Base-by-base conservation (phyloP, 1,140 invertebrate genomes). In the Drosophila repleta region DNA sequence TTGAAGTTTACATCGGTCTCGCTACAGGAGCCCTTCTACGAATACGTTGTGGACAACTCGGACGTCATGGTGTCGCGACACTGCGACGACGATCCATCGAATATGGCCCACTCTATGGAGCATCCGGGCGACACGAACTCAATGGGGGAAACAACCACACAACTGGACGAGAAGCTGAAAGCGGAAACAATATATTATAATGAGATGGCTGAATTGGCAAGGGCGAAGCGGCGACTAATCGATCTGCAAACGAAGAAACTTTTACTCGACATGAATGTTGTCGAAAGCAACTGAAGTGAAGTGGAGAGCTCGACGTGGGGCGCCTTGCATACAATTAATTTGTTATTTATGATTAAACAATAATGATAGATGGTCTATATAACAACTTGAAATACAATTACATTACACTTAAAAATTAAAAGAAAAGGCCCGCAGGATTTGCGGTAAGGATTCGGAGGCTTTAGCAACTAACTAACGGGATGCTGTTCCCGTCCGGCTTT, bases 101-200 rank as follows among this genome's bases (percentile, higher is more conserved):
- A 75, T 43, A 49, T 78, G 52, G 55, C 52, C n/a, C 49, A 71
- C 26, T 53, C 66, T 0, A 13, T 88, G 15, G 64, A 79, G 1
- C 46, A 58, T 8, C 39, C 29, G 10, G 11, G 39, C 8, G 83
- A 88, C 11, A 55, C 46, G 1, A 62, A 65, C 4, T 88, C 82
- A 0, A 11, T 89, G 1, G 51, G 65, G 3, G 83, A 88, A 8
- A 26, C 64, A 4, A 79, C 84, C 7, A 89, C 79, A 1, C 84
- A 88, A 32, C 21, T 89, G 63, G 80, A 82, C 6, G 89, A 90
- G 29, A 90, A 90, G 35, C 69, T 90, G 0, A 85, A 89, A 72
- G 89, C 89, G 8, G 89, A 90, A 56, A 90, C 89, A 55, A 89
- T 90, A 58, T 90, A 90, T 53, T 90, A 77, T 24, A 90, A 90